These are phyloP conservation scores for Microctonus hyperodae DNA, from an alignment of 2,888 invertebrate genomes.

Conservation along the genomic window DNA sequence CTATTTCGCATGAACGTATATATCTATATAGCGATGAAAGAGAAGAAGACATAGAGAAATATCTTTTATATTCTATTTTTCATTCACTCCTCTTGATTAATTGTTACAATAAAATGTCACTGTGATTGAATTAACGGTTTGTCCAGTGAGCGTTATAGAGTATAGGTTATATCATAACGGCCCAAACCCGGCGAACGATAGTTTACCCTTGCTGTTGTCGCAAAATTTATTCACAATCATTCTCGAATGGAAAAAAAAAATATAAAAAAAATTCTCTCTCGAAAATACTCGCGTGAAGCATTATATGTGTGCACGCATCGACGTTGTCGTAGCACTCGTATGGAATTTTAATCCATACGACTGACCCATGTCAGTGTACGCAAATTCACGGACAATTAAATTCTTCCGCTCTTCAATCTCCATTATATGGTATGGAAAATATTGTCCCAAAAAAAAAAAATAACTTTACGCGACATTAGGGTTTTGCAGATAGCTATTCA, in stretches of 20 bases:
- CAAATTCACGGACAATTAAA: slow-evolving; percentile 45
- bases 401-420: slow-evolving; percentile 46
- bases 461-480: slow-evolving; percentile 41
- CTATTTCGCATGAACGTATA: slow-evolving; percentile 12
- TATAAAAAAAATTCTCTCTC: slow-evolving; percentile 33
- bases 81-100: slow-evolving; percentile 33
- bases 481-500: slow-evolving; percentile 31
- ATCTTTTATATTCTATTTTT: slow-evolving; percentile 11
- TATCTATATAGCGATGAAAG: background rate
- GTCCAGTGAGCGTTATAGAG: slow-evolving; percentile 32
- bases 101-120: slow-evolving; percentile 39
- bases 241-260: slow-evolving; percentile 25
- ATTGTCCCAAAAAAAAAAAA: slow-evolving; percentile 37
- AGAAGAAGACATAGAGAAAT: slow-evolving; percentile 36
- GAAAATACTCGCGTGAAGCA: slow-evolving; percentile 31
- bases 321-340: slow-evolving; percentile 26
- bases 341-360: slow-evolving; percentile 43
- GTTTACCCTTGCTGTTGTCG: slow-evolving; percentile 18
- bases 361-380: slow-evolving; percentile 38
- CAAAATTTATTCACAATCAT: slow-evolving; percentile 40
- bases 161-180: slow-evolving; percentile 32
- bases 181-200: slow-evolving; percentile 21
- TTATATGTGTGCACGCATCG: slow-evolving; percentile 12
- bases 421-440: slow-evolving; percentile 41
- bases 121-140: slow-evolving; percentile 43